Percentiles rank a stretch among this genome's conserved stretches.
These are phyloP conservation scores for Thalpophila matura DNA, from an alignment of 2,888 invertebrate species.

Conservation along the genomic window DNA sequence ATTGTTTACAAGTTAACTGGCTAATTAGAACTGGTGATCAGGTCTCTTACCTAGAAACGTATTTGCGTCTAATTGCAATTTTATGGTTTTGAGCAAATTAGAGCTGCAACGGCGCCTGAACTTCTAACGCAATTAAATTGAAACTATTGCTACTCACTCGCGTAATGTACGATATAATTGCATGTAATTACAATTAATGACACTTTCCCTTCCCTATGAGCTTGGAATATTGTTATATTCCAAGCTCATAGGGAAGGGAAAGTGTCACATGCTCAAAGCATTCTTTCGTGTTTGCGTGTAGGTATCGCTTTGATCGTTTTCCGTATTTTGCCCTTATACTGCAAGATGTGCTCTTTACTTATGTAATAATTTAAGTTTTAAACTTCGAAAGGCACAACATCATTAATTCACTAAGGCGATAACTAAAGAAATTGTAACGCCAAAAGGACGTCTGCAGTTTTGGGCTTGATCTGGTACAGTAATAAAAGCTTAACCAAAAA, in stretches of 20 bases:
- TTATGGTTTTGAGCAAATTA: conserved; percentile 63
- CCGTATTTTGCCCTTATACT: conserved; percentile 4
- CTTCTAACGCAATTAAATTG: conserved; percentile 56
- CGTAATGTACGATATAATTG: conserved; percentile 27
- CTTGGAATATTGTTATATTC: conserved; percentile 13
- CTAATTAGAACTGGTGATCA: conserved; percentile 51
- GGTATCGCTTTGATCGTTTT: conserved; percentile 17
- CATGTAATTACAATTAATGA: conserved; percentile 40
- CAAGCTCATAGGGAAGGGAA: too few relatives aligned
- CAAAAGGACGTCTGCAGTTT: too few relatives aligned
- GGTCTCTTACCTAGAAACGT: conserved; percentile 41
- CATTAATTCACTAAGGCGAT: too few relatives aligned
- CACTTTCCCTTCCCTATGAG: conserved; percentile 13
- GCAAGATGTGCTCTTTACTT: background rate
- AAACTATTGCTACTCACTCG: conserved; percentile 30
- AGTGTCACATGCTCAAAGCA: conserved; percentile 20
- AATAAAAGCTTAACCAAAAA: too few relatives aligned
- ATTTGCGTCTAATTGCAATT: conserved; percentile 56
- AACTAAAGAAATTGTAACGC: too few relatives aligned
- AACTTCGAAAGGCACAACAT: background rate
- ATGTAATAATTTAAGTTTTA: background rate
- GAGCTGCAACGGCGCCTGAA: conserved; percentile 38
- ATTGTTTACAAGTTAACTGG: conserved; percentile 51
- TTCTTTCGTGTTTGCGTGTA: conserved; percentile 18
- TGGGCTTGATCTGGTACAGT: too few relatives aligned